These are phyloP conservation scores for Malacoctenus gilli DNA, from an alignment of 2,797 vertebrate species.

Conservation along the genomic window DNA sequence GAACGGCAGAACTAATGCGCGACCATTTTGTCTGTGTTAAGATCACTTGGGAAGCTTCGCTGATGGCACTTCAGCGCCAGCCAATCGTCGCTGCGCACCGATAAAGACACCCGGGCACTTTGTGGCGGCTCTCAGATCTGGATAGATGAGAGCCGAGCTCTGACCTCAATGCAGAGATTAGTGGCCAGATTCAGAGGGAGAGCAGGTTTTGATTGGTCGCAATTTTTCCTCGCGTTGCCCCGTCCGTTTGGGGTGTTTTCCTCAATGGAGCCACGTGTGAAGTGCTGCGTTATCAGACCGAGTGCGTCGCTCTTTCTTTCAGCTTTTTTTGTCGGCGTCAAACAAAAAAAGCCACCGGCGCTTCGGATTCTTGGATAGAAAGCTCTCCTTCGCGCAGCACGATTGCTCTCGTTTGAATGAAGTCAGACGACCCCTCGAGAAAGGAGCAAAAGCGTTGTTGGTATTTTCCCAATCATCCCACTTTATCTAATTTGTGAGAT, in stretches of 20 bases:
- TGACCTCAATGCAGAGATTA: slow-evolving; percentile 29
- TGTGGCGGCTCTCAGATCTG: slow-evolving; percentile 22
- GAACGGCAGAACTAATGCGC: too few relatives aligned
- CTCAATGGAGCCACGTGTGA: slow-evolving; percentile 18
- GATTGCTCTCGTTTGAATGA: slow-evolving; percentile 64
- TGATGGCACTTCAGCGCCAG: slow-evolving; percentile 2
- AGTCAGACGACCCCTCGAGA: slow-evolving; percentile 39
- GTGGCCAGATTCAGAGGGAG: slow-evolving; percentile 46
- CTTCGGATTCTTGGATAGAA: slow-evolving; percentile 24
- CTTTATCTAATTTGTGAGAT: slow-evolving; percentile 54
- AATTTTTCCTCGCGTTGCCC: slow-evolving; percentile 16
- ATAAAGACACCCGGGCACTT: slow-evolving; percentile 18
- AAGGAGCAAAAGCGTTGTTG: slow-evolving; percentile 55
- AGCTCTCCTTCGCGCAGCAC: slow-evolving; percentile 38
- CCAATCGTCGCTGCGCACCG: not conserved
- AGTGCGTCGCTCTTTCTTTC: slow-evolving; percentile 8
- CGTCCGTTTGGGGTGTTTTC: slow-evolving; percentile 26
- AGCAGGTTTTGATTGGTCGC: slow-evolving; percentile 36
- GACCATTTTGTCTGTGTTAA: slow-evolving; percentile 6
- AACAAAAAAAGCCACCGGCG: slow-evolving; percentile 35
- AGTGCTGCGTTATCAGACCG: slow-evolving; percentile 26
- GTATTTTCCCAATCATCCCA: slow-evolving; percentile 54
- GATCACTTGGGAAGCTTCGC: slow-evolving; percentile 8
- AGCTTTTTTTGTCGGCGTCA: not conserved
- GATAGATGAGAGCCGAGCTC: slow-evolving; percentile 35